phyloP scores from a whole-genome alignment of 2,113 vertebrate genomes.

The Myotis lucifugus region DNA sequence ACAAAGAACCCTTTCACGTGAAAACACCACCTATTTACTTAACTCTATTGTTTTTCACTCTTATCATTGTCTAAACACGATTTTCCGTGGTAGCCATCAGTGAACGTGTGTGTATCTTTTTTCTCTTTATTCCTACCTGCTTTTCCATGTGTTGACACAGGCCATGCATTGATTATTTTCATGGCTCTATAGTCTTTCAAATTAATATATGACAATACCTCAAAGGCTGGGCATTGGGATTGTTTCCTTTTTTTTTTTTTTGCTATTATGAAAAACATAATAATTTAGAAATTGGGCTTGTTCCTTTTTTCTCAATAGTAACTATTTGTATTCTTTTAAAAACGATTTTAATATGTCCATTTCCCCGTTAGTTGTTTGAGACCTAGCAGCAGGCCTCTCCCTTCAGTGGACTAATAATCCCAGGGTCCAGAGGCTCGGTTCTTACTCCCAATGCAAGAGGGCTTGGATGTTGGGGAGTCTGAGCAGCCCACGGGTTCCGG shows the following conservation, averaged over 20 bases:
- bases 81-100: neutral
- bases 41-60: neutral
- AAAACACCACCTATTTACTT: neutral
- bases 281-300: neutral
- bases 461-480: too few relatives aligned
- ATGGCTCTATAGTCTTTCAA: neutral
- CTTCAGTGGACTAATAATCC: too few relatives aligned
- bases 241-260: neutral
- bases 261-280: neutral
- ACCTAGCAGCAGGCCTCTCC: neutral
- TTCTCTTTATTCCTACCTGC: neutral
- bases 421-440: fast-evolving
- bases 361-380: neutral
- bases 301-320: neutral
- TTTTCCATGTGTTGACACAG: neutral
- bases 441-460: neutral
- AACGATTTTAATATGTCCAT: neutral
- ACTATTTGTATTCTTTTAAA: neutral
- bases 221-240: neutral
- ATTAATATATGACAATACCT: neutral
- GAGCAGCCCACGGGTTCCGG: neutral
- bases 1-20: neutral
- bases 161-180: neutral
- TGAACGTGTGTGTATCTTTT: neutral
- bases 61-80: constrained; percentile 25